Base-by-base conservation (phyloP, 2,797 vertebrate genomes). In the Rhabdophis nuchalis region DNA sequence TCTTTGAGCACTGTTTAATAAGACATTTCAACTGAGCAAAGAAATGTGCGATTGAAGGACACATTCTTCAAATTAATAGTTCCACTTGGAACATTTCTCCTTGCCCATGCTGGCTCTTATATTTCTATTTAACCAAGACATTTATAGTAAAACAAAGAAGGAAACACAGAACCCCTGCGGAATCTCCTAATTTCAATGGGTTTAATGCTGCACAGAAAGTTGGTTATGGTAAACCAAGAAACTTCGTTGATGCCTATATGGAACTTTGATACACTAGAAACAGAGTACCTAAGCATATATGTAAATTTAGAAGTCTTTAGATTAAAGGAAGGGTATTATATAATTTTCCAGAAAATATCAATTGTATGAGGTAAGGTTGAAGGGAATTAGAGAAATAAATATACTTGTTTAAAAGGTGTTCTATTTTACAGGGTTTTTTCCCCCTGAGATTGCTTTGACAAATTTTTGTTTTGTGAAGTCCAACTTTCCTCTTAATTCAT, bases 1-100 rank as follows among this genome's bases (percentile, higher is more conserved):
- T 95, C 96, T 36, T 95, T 96, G 92, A 96, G 93, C 95, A 95
- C 92, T 96, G 56, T 96, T 97, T 97, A 97, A 97, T 97, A 97
- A 96, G 95, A 94, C 85, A 0, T 95, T 96, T 96, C 95, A 95
- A 96, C 86, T 95, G 94, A 96, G 97, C 96, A 93, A 87, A 93
- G 95, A 94, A 92, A 92, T 82, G 54, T 92, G 91, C 95, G 95
- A 96, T 90, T 85, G 52, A 54, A 92, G 85, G 95, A 95, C 87
- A 96, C 94, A 96, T 96, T 95, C 29, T 89, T 95, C 93, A 89
- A 54, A 77, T 95, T 94, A 93, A 61, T 91, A 94, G 9, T 95
- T 95, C 88, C 3, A 6, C 14, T 54, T 86, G 41, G 32, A n/a
- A 88, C 25, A 16, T 58, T 53, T 87, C 11, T 54, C 6, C 23